Percentiles rank a stretch among this genome's conserved stretches.
These are phyloP conservation scores for Percina caprodes DNA, from an alignment of 2,113 vertebrate species.

Conservation along the genomic window DNA sequence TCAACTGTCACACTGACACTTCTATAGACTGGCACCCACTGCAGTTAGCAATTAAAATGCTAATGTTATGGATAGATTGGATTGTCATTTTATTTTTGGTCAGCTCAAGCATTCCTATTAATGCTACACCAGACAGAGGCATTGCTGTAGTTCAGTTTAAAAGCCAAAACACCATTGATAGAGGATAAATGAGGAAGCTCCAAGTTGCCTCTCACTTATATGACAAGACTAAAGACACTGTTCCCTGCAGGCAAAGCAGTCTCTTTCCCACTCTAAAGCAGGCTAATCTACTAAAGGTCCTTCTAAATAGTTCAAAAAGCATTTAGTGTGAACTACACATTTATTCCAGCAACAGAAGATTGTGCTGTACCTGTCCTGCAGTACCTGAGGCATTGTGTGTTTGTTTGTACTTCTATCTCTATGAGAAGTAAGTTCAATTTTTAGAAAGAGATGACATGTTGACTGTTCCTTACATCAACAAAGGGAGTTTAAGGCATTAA, in stretches of 20 bases:
- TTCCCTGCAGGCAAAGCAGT: slow-evolving; percentile 33
- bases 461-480: not conserved
- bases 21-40: slow-evolving; percentile 22
- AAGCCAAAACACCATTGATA: slow-evolving; percentile 32
- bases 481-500: not conserved
- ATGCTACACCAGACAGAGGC: slow-evolving; percentile 1
- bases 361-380: not conserved
- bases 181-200: slow-evolving; percentile 54
- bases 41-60: slow-evolving; percentile 59
- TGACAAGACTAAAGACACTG: slow-evolving; percentile 37
- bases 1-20: slow-evolving; percentile 57
- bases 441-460: not conserved
- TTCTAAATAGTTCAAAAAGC: slow-evolving; percentile 24
- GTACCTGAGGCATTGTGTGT: not conserved
- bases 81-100: slow-evolving; percentile 53
- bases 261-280: slow-evolving; percentile 10
- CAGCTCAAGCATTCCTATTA: slow-evolving; percentile 24
- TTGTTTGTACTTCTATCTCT: not conserved
- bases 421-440: not conserved
- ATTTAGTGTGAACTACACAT: slow-evolving; percentile 22
- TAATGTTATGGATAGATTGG: slow-evolving; percentile 54
- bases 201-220: slow-evolving; percentile 42
- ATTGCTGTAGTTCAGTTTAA: slow-evolving; percentile 36
- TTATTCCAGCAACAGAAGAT: not conserved
- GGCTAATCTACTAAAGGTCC: slow-evolving; percentile 37